Percentiles rank a stretch among this genome's conserved stretches.
Conservation (phyloP, 2,113 vertebrate genomes). For the Oryzias woworae region DNA sequence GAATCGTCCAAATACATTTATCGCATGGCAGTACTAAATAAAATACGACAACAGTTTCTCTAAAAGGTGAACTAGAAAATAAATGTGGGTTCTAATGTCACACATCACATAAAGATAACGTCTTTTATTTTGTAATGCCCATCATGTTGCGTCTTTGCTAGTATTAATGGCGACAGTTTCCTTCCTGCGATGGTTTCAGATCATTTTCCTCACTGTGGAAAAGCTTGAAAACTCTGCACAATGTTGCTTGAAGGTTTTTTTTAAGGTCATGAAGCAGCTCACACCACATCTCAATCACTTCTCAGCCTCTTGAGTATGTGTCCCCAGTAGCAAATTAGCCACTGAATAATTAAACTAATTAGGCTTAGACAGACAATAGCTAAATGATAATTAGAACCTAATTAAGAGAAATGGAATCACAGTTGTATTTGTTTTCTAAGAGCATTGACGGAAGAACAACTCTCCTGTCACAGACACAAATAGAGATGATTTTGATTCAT, state of each 20-base stretch:
- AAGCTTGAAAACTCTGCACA: conserved; percentile 2
- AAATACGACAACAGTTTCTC: too few species aligned
- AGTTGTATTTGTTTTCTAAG: conserved; percentile 67
- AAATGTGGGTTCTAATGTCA: too few species aligned
- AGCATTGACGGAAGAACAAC: conserved; percentile 45
- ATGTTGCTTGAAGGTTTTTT: conserved; percentile 17
- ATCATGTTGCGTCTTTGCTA: neutral
- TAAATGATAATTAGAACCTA: conserved; percentile 68
- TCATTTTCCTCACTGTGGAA: neutral
- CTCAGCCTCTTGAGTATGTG: conserved; percentile 39
- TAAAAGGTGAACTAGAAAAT: too few species aligned
- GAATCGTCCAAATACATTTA: too few species aligned
- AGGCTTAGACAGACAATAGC: conserved; percentile 67
- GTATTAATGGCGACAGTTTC: neutral
- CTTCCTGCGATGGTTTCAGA: neutral
- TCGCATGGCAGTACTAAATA: too few species aligned
- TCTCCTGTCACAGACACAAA: conserved; percentile 47
- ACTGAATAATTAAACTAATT: conserved; percentile 69
- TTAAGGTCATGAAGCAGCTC: conserved; percentile 36
- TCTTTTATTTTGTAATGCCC: neutral
- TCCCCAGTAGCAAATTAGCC: conserved; percentile 57
- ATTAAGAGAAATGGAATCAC: conserved; percentile 67
- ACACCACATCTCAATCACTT: conserved; percentile 55
- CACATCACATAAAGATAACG: too few species aligned
- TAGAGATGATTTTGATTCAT: conserved; percentile 38